A percentile compares a stretch with the other conserved stretches of the same genome.
These are phyloP conservation scores for Zaprionus tsacasi DNA, from an alignment of 1,140 invertebrate species.

Conservation along the genomic window DNA sequence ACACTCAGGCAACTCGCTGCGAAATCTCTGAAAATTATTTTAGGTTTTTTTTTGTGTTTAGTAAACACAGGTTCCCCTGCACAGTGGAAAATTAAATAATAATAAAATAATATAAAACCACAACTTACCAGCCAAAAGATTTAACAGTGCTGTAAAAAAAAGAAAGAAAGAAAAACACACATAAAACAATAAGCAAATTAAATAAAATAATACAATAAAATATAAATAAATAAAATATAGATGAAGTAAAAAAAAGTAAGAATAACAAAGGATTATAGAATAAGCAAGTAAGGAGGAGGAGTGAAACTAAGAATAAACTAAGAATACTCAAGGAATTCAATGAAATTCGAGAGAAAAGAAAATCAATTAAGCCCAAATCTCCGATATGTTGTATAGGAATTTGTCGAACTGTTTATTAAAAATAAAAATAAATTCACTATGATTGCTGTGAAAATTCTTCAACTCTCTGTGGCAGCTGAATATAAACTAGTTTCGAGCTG, in stretches of 20 bases:
- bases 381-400: background rate
- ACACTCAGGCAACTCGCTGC: conserved; percentile 4
- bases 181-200: conserved; percentile 14
- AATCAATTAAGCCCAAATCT: background rate
- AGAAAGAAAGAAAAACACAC: conserved; percentile 28
- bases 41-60: conserved; percentile 24
- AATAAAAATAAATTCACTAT: background rate
- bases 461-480: conserved; percentile 15
- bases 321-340: background rate
- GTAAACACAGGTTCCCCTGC: conserved; percentile 1
- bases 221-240: background rate
- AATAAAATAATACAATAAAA: conserved; percentile 12
- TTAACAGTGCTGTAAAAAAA: conserved; percentile 56
- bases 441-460: background rate
- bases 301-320: no score
- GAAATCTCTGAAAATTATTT: conserved; percentile 45
- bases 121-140: conserved; percentile 68
- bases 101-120: conserved; percentile 28
- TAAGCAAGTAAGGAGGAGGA: no score
- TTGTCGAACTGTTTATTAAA: no score
- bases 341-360: background rate
- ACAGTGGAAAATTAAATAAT: no score
- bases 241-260: background rate
- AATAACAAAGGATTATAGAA: background rate
- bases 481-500: conserved; percentile 23